Evolutionary conservation across 2,888 invertebrate genomes (phyloP).

Genomic region (Nephrotoma flavescens): DNA sequence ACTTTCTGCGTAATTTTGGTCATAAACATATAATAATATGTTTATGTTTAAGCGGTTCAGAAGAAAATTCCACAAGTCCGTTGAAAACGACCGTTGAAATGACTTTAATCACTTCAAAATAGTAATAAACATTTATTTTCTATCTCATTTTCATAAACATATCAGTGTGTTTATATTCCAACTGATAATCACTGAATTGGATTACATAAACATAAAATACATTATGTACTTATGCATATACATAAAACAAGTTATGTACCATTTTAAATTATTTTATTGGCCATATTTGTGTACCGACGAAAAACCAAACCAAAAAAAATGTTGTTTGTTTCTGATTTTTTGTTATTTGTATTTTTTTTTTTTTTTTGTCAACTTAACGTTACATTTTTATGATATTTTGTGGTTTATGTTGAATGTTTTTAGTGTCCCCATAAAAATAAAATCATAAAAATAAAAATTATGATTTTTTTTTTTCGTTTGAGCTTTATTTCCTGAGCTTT

Average conservation of each 20-base stretch:
- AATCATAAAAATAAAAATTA: not conserved
- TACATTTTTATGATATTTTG: not conserved
- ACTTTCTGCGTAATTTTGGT: too few relatives aligned
- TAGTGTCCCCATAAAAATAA: not conserved
- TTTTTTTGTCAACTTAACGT: not conserved
- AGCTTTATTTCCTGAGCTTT: not conserved
- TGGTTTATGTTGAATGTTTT: not conserved
- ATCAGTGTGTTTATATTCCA: not conserved
- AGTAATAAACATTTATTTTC: not conserved
- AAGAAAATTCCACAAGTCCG: too few relatives aligned
- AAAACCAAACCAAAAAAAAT: not conserved
- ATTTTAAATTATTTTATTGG: not conserved
- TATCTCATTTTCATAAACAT: not conserved
- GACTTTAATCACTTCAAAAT: not conserved
- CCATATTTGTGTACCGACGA: not conserved
- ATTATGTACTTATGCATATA: not conserved
- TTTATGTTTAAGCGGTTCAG: too few relatives aligned
- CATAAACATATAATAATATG: too few relatives aligned
- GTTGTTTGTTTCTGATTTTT: not conserved
- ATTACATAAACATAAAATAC: not conserved
- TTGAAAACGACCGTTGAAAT: not conserved
- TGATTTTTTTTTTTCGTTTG: not conserved
- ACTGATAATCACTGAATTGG: not conserved
- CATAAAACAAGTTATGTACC: not conserved
- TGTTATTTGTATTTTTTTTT: not conserved